Evolutionary conservation across 2,888 invertebrate species (phyloP).

Genomic region (Lymantria dispar): DNA sequence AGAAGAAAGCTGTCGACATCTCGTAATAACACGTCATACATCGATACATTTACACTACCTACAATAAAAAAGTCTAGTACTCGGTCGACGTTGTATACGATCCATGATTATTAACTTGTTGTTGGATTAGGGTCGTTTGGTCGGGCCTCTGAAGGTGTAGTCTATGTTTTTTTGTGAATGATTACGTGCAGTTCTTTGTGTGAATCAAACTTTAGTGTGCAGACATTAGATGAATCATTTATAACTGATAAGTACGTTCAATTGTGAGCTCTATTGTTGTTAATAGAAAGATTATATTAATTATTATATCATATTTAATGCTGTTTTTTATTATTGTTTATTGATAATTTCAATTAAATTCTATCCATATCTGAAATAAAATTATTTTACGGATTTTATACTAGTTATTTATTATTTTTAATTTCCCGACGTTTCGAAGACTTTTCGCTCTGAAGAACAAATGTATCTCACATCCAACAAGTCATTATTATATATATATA

Average conservation of each 20-base stretch:
- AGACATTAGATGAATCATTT: constrained; percentile 60
- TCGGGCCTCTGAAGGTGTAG: constrained; percentile 38
- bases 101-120: constrained; percentile 6
- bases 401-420: too few relatives aligned
- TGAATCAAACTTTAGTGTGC: constrained; percentile 39
- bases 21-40: constrained; percentile 6
- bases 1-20: constrained; percentile 19
- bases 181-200: constrained; percentile 48
- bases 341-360: too few relatives aligned
- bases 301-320: too few relatives aligned
- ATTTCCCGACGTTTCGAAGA: too few relatives aligned
- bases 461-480: too few relatives aligned
- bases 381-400: too few relatives aligned
- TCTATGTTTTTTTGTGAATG: constrained; percentile 37
- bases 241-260: constrained; percentile 20
- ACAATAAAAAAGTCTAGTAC: neutral
- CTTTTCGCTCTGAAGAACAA: too few relatives aligned
- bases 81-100: constrained; percentile 2
- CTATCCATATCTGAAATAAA: too few relatives aligned
- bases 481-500: too few relatives aligned
- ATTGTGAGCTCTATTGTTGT: constrained; percentile 22
- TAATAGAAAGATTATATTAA: neutral
- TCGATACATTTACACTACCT: constrained; percentile 1
- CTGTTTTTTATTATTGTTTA: too few relatives aligned
- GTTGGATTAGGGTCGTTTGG: constrained; percentile 28